Percentiles rank a stretch among this genome's conserved stretches.
These are phyloP conservation scores for Elaphurus davidianus DNA, from an alignment of 2,113 vertebrate genomes.

Conservation along the genomic window DNA sequence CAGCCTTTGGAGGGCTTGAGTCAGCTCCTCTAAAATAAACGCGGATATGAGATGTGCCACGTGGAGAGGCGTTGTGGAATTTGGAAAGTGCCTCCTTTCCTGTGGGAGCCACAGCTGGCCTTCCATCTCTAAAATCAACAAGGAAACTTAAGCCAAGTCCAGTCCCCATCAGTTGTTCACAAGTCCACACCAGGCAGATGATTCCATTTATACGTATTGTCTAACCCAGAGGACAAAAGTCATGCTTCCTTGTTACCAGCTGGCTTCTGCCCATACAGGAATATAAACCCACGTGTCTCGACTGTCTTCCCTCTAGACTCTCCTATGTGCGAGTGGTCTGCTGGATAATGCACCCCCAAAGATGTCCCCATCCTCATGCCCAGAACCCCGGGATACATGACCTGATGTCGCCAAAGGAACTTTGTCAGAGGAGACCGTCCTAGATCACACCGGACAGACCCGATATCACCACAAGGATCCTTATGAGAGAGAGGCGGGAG, in stretches of 20 bases:
- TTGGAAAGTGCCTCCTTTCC: background rate
- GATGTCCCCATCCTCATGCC: background rate
- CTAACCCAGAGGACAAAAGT: background rate
- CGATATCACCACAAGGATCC: background rate
- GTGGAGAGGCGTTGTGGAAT: accelerated
- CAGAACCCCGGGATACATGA: background rate
- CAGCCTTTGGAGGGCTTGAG: background rate
- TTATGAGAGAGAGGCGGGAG: background rate
- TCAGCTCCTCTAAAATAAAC: background rate
- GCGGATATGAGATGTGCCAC: background rate
- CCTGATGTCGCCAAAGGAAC: background rate
- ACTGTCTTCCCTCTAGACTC: background rate
- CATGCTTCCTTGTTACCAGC: background rate
- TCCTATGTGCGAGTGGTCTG: background rate
- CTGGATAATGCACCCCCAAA: background rate
- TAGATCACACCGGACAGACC: background rate
- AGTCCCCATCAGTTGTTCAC: background rate
- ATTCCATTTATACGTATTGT: background rate
- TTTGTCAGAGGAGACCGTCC: background rate
- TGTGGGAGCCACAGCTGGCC: background rate
- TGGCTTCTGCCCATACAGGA: background rate
- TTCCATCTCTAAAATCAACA: background rate
- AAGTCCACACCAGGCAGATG: background rate
- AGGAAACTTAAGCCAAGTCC: background rate
- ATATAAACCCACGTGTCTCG: background rate